These are phyloP conservation scores for Drosophila sordidula DNA, from an alignment of 2,888 invertebrate genomes.

Conservation along the genomic window DNA sequence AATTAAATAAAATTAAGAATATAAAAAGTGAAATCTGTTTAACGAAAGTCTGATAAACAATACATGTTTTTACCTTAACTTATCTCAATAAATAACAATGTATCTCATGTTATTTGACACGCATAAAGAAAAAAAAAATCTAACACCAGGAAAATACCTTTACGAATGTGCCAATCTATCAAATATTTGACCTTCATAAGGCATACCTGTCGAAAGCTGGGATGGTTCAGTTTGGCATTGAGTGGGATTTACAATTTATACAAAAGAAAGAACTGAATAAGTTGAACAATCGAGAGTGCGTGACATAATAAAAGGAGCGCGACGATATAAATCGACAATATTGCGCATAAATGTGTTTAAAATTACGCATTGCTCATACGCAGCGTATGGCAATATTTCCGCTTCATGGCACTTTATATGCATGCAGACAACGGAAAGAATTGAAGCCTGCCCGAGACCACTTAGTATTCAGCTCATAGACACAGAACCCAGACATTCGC, in stretches of 20 bases:
- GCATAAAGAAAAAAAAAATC: neutral
- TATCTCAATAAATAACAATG: too few species aligned
- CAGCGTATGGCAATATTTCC: slow-evolving; percentile 77
- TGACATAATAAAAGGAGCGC: slow-evolving; percentile 32
- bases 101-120: neutral
- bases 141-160: neutral
- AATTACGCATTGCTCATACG: slow-evolving; percentile 81
- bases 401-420: slow-evolving; percentile 64
- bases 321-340: slow-evolving; percentile 70
- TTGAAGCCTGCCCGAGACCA: slow-evolving; percentile 45
- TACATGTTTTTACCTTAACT: neutral
- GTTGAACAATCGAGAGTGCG: slow-evolving; percentile 44
- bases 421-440: slow-evolving; percentile 25
- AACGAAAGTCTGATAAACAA: neutral
- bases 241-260: slow-evolving; percentile 30
- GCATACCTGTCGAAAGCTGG: neutral
- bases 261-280: slow-evolving; percentile 19
- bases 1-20: neutral
- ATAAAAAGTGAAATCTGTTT: neutral
- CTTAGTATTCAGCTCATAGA: slow-evolving; percentile 71
- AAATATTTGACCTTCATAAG: slow-evolving; percentile 5
- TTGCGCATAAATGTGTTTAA: slow-evolving; percentile 76
- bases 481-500: slow-evolving; percentile 25
- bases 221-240: neutral
- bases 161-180: neutral